Evolutionary conservation across 35 echinoderm and acorn worm species (phyloP).

Genomic region (Lytechinus pictus): DNA sequence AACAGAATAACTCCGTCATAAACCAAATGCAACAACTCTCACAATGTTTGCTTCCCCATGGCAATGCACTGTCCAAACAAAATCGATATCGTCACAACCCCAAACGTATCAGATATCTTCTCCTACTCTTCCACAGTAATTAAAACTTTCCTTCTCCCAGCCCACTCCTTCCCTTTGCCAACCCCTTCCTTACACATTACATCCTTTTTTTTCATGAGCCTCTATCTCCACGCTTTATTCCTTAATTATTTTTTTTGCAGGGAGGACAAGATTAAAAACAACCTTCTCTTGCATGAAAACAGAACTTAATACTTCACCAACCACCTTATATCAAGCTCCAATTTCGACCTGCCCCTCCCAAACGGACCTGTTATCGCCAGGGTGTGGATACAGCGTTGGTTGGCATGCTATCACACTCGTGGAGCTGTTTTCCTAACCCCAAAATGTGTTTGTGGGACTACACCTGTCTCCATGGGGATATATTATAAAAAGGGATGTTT

Average conservation of each 20-base stretch:
- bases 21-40: neutral
- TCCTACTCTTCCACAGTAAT: neutral
- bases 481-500: neutral
- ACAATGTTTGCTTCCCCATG: neutral
- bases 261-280: neutral
- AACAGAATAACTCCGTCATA: neutral
- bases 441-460: constrained; percentile 2
- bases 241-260: neutral
- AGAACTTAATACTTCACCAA: neutral
- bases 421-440: constrained; percentile 8
- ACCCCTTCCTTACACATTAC: neutral
- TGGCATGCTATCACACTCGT: neutral
- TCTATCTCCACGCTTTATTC: no score
- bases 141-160: neutral
- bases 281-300: neutral
- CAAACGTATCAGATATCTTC: neutral
- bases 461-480: constrained; percentile 16
- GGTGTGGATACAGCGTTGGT: neutral
- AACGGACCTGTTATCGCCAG: neutral
- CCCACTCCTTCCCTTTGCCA: neutral
- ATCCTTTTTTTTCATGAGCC: neutral
- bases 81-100: neutral
- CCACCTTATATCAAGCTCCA: neutral
- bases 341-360: neutral
- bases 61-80: neutral